These are phyloP conservation scores for Erebia palarica DNA, from an alignment of 2,888 invertebrate genomes.

Conservation along the genomic window DNA sequence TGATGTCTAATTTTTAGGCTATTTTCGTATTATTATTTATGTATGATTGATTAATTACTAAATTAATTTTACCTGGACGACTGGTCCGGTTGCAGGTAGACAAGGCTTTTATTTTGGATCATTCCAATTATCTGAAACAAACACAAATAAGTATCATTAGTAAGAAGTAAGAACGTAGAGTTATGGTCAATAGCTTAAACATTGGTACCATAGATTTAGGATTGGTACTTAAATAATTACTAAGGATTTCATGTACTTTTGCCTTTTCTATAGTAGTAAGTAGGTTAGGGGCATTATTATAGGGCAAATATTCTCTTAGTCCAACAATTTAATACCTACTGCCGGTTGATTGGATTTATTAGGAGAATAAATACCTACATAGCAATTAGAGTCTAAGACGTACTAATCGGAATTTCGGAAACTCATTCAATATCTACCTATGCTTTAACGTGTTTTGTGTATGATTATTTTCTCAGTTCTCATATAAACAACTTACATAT, in stretches of 20 bases:
- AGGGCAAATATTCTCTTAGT: not conserved
- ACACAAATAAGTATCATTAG: constrained; percentile 21
- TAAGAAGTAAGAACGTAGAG: not conserved
- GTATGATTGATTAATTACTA: not conserved
- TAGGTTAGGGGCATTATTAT: not conserved
- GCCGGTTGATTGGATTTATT: constrained; percentile 22
- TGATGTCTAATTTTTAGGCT: too few relatives aligned
- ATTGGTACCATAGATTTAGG: not conserved
- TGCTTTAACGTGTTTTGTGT: not conserved
- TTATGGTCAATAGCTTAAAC: not conserved
- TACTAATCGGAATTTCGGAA: constrained; percentile 18
- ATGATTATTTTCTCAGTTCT: too few relatives aligned
- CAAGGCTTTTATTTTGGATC: constrained; percentile 62
- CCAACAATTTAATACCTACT: constrained; percentile 6
- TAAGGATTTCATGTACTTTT: too few relatives aligned
- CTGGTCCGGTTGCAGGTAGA: constrained; percentile 68
- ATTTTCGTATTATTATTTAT: too few relatives aligned
- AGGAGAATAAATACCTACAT: constrained; percentile 19
- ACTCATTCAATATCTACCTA: not conserved
- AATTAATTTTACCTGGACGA: constrained; percentile 64
- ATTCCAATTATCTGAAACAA: constrained; percentile 77
- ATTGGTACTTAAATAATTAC: not conserved
- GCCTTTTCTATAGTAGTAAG: too few relatives aligned
- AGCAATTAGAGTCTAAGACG: constrained; percentile 7
- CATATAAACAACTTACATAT: too few relatives aligned